Conservation (phyloP, 2,797 vertebrate genomes). For the Threskiornis aethiopicus region DNA sequence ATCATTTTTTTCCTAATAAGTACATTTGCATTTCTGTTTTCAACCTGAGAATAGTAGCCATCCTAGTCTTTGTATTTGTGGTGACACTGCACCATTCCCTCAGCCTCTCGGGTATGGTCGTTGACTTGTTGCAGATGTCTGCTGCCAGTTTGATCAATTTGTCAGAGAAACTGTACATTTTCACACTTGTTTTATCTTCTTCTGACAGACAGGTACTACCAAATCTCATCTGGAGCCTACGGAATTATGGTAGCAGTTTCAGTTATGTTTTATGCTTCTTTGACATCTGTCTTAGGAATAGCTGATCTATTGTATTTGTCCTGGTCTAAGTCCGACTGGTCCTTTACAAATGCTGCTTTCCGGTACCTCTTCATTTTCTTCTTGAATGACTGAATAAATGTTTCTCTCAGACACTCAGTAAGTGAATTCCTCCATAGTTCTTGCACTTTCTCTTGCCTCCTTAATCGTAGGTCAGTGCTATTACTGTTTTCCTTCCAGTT, state of each 20-base stretch:
- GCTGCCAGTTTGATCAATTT: not conserved
- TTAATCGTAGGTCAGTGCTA: not conserved
- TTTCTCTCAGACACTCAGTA: not conserved
- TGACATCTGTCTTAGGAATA: not conserved
- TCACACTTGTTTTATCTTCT: not conserved
- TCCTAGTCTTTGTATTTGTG: not conserved
- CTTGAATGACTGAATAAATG: not conserved
- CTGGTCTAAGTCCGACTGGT: not conserved
- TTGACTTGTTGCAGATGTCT: not conserved
- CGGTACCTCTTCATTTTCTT: not conserved
- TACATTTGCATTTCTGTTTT: not conserved
- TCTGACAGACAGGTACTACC: not conserved
- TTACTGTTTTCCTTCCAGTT: not conserved
- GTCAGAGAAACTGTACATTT: not conserved
- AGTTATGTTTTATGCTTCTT: not conserved
- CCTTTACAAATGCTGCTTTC: not conserved
- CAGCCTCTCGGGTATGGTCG: not conserved
- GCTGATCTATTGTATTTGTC: not conserved
- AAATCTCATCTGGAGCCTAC: not conserved
- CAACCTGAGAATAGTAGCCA: not conserved
- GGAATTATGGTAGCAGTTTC: not conserved
- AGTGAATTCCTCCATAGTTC: not conserved
- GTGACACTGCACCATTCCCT: not conserved
- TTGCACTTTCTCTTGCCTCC: not conserved
- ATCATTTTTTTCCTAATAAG: not conserved